Evolutionary conservation across 2,113 vertebrate species (phyloP).

Genomic region (Cephalopholis sonnerati): DNA sequence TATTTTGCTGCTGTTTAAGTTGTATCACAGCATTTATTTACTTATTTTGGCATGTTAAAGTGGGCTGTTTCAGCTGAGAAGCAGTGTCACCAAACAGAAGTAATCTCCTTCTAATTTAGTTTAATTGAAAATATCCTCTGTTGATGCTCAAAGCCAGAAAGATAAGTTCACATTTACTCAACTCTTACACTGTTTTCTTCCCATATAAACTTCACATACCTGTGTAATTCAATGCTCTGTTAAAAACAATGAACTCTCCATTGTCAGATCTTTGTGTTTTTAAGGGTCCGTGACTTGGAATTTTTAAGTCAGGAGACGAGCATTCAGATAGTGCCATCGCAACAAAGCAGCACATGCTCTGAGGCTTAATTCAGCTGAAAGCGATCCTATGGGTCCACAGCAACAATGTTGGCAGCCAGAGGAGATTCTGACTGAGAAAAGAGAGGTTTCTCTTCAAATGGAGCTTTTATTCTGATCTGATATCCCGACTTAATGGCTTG

Average conservation of each 20-base stretch:
- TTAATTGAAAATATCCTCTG: neutral
- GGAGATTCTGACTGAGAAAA: constrained; percentile 15
- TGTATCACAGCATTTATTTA: neutral
- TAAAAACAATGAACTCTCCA: neutral
- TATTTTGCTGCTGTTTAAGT: too few relatives aligned
- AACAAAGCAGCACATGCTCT: constrained; percentile 22
- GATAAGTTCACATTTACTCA: neutral
- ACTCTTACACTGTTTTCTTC: neutral
- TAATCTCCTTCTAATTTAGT: neutral
- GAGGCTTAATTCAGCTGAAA: constrained; percentile 2
- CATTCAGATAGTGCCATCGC: neutral
- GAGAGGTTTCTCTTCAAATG: constrained; percentile 31
- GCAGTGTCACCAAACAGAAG: neutral
- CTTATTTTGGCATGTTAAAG: neutral
- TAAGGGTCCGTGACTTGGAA: neutral
- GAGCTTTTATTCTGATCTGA: constrained; percentile 38
- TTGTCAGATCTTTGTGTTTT: neutral
- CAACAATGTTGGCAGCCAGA: constrained; percentile 34
- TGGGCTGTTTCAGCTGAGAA: neutral
- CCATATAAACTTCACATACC: neutral
- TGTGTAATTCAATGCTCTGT: constrained; percentile 5
- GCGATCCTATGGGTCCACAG: constrained; percentile 26
- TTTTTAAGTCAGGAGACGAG: neutral
- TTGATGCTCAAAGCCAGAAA: neutral
- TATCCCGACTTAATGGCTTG: constrained; percentile 38